Conservation (phyloP, 2,888 invertebrate genomes). For the Entomobrya proxima region DNA sequence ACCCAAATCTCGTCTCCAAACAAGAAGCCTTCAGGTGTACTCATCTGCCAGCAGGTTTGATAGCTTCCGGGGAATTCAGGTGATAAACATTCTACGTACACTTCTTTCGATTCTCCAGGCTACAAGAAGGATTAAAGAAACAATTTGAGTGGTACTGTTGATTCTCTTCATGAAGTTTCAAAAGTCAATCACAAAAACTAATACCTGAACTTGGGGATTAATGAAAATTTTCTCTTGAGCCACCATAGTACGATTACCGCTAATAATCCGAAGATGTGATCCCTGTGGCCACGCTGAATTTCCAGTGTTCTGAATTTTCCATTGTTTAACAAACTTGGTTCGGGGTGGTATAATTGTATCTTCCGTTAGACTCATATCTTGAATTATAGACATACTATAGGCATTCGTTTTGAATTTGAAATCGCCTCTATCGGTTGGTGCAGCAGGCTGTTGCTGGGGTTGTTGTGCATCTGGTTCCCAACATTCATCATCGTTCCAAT, state of each 20-base stretch:
- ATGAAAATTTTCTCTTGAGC: slow-evolving; percentile 78
- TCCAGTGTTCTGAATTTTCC: slow-evolving; percentile 93
- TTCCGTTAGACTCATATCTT: slow-evolving; percentile 86
- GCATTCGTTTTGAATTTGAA: slow-evolving; percentile 48
- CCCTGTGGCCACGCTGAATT: slow-evolving; percentile 91
- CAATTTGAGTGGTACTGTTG: neutral
- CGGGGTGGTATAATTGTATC: slow-evolving; percentile 86
- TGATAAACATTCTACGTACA: slow-evolving; percentile 88
- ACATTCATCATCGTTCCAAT: slow-evolving; percentile 40
- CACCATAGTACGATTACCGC: slow-evolving; percentile 78
- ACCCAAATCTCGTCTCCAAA: slow-evolving; percentile 87
- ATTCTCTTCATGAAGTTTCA: neutral
- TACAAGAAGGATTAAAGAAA: slow-evolving; percentile 78
- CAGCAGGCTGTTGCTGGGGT: neutral
- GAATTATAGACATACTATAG: slow-evolving; percentile 84
- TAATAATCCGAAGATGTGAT: slow-evolving; percentile 79
- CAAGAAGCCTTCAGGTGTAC: slow-evolving; percentile 89
- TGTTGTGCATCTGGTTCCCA: slow-evolving; percentile 40
- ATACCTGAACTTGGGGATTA: slow-evolving; percentile 75
- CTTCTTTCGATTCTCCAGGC: slow-evolving; percentile 86
- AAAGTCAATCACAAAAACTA: neutral
- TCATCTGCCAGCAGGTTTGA: slow-evolving; percentile 85
- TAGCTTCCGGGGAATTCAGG: slow-evolving; percentile 86
- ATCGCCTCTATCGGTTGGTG: neutral
- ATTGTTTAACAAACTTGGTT: slow-evolving; percentile 89